phyloP scores from a whole-genome alignment of 1,140 invertebrate species.

The Eulimnadia texana region DNA sequence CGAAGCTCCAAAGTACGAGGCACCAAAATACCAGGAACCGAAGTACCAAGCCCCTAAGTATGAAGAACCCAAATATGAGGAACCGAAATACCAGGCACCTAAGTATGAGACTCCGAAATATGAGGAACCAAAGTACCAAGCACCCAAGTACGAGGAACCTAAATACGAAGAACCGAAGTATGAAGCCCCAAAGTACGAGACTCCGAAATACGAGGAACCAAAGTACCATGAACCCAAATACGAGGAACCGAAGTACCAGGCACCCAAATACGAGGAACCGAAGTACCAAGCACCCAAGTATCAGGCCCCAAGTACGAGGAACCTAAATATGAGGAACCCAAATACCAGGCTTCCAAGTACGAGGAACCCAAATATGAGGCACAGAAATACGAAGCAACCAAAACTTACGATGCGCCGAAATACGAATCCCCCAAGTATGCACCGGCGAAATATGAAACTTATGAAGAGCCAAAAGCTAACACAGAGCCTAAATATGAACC shows the following conservation, averaged over 20 bases:
- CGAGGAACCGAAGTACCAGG: not conserved
- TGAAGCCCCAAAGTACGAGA: not conserved
- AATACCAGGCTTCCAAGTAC: not conserved
- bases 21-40: not conserved
- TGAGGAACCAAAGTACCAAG: not conserved
- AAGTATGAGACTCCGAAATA: not conserved
- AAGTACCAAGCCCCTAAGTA: not conserved
- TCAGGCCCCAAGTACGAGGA: not conserved
- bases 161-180: not conserved
- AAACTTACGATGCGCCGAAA: not conserved
- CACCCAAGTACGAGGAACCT: not conserved
- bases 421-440: not conserved
- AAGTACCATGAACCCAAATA: not conserved
- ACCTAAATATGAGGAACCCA: not conserved
- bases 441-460: too few species aligned
- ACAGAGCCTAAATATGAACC: not conserved
- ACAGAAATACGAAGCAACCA: not conserved
- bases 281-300: not conserved
- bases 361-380: not conserved
- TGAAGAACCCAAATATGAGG: not conserved
- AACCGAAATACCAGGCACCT: not conserved
- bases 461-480: conserved; percentile 1
- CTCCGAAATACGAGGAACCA: not conserved
- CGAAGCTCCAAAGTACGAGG: not conserved
- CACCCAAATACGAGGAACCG: not conserved